Evolutionary conservation across 2,888 invertebrate species (phyloP).

Genomic region (Ophraella communa): DNA sequence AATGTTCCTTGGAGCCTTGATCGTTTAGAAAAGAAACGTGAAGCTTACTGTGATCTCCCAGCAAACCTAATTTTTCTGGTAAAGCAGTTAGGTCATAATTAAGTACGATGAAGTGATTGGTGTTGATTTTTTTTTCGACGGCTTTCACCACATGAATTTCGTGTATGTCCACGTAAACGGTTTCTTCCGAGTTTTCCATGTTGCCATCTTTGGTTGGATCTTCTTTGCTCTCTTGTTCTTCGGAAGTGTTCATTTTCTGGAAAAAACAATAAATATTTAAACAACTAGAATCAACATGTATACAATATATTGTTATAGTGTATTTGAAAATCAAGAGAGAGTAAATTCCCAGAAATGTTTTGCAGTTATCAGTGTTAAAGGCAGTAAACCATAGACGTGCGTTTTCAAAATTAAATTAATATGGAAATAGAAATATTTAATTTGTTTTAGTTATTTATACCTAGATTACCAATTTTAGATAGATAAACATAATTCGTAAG

Average conservation of each 20-base stretch:
- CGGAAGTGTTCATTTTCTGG: neutral
- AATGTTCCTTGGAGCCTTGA: conserved; percentile 28
- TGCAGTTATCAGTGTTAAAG: no score
- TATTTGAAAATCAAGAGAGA: no score
- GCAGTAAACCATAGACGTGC: no score
- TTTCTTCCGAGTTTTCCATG: conserved; percentile 4
- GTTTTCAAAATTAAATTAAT: no score
- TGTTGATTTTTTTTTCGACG: conserved; percentile 36
- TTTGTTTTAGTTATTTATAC: no score
- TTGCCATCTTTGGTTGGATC: no score
- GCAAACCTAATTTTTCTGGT: conserved; percentile 42
- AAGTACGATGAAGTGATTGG: conserved; percentile 38
- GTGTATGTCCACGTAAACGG: conserved; percentile 24
- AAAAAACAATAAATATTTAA: neutral
- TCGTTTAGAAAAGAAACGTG: conserved; percentile 37
- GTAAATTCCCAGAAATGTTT: no score
- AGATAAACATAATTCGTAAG: no score
- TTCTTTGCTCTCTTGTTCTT: neutral
- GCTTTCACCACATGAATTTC: conserved; percentile 32
- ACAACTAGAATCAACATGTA: no score
- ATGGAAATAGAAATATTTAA: no score
- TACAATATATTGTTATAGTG: no score
- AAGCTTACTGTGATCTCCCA: conserved; percentile 49
- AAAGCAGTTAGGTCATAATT: conserved; percentile 34
- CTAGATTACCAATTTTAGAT: no score